Evolutionary conservation across 2,888 invertebrate species (phyloP), one percentile per base, ranked within the genome.

Genomic region (Gastracanthus pulcherrimus): DNA sequence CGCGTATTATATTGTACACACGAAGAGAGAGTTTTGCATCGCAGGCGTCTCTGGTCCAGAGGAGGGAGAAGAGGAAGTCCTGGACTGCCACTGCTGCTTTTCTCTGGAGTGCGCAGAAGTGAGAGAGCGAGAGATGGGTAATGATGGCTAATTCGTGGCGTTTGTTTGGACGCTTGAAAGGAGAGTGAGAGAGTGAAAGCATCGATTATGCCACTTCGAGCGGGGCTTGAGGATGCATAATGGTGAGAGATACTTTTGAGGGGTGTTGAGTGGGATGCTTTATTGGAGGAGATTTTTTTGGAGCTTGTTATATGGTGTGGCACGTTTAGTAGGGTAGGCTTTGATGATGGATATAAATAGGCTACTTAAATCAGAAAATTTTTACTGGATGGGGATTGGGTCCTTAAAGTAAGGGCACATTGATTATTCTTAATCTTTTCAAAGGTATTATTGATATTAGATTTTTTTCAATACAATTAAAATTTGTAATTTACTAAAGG

Each of bases 1-100:
- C 88, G 87, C 88, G 86, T 88, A 87, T 89, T 86, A 89, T 88
- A 31, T 19, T 55, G 26, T 26, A 55, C 55, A 87, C 86, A 83
- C n/a, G n/a, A n/a, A n/a, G n/a, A n/a, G 72, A 74, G 60, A 86
- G 84, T 84, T 84, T 84, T 84, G 62, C 83, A 82, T 84, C 84
- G 62, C 83, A 82, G 55, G 26, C 55, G 13, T 13, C 19, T 4
- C 19, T 41, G 5, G 41, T 16, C 16, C 7, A 9, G 48, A 7
- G 55, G 26, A 26, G n/a, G 1, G 19, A 19, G 7, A 83, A 84
- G 82, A 79, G 83, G 72, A 79, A 80, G 84, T 84, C 80, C 80
- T 72, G 23, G n/a, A 4, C 58, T 29, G 58, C 60, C 29, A 29
- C 31, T 19, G 34, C 7, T 31, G 71, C 48, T 70, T 70, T 51